A percentile compares a stretch with the other conserved stretches of the same genome.
Evolutionary conservation across 2,888 invertebrate genomes (phyloP).

Genomic region (Troglohyphantes excavatus): DNA sequence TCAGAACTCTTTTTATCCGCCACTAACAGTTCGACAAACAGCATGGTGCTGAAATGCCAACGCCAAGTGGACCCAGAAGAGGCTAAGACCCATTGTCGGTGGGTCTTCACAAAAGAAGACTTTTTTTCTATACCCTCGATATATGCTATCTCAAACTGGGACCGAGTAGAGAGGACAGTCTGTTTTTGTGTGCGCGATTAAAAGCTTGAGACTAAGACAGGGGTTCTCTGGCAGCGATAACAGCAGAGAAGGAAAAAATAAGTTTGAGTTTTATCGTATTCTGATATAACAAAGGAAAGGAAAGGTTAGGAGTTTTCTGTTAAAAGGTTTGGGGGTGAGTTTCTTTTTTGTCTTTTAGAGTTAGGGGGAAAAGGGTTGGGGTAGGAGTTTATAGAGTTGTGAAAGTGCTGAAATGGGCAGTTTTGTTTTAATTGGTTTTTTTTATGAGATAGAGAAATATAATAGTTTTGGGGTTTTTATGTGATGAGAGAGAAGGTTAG

Average conservation of each 20-base stretch:
- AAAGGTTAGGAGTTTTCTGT: slow-evolving; percentile 44
- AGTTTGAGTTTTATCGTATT: slow-evolving; percentile 30
- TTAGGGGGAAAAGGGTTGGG: slow-evolving; percentile 29
- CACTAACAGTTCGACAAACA: slow-evolving; percentile 56
- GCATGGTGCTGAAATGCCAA: slow-evolving; percentile 31
- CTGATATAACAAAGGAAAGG: slow-evolving; percentile 25
- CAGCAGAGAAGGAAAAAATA: slow-evolving; percentile 15
- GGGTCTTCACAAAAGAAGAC: slow-evolving; percentile 41
- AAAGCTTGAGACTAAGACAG: slow-evolving; percentile 19
- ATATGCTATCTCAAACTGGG: slow-evolving; percentile 35
- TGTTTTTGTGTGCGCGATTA: slow-evolving; percentile 50
- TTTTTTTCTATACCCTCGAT: slow-evolving; percentile 7
- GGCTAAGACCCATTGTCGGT: slow-evolving; percentile 50
- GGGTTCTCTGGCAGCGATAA: slow-evolving; percentile 55
- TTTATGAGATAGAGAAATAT: no score
- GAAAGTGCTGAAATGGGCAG: slow-evolving; percentile 48
- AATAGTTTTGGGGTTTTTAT: no score
- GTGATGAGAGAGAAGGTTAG: no score
- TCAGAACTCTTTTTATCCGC: slow-evolving; percentile 30
- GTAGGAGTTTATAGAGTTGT: slow-evolving; percentile 18
- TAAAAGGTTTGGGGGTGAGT: slow-evolving; percentile 4
- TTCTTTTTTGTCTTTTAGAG: slow-evolving; percentile 29
- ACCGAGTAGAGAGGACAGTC: slow-evolving; percentile 29
- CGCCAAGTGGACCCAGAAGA: slow-evolving; percentile 36
- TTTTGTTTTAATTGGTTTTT: background rate